Conservation (phyloP, 2,888 invertebrate genomes). For the Sericinus montela region DNA sequence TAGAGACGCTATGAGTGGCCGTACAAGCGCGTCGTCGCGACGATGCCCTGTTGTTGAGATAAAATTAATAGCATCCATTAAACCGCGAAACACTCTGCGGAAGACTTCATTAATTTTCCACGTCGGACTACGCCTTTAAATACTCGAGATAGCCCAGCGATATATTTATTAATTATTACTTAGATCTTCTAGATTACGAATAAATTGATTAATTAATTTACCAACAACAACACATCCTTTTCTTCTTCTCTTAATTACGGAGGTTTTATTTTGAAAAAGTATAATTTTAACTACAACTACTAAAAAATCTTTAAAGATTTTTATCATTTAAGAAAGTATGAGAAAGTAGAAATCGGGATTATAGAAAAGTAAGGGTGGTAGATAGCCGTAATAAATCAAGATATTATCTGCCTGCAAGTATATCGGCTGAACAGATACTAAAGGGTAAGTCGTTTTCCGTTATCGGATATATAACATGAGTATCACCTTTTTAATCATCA, state of each 20-base stretch:
- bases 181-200: slow-evolving; percentile 22
- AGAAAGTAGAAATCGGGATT: neutral
- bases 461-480: slow-evolving; percentile 30
- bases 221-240: no score
- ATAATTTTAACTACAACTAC: neutral
- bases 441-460: slow-evolving; percentile 56
- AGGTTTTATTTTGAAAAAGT: no score
- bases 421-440: slow-evolving; percentile 56
- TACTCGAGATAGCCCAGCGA: slow-evolving; percentile 56
- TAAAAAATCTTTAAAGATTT: neutral
- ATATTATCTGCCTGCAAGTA: slow-evolving; percentile 68
- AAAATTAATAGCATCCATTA: slow-evolving; percentile 74
- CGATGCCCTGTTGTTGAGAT: slow-evolving; percentile 63
- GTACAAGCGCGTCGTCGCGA: slow-evolving; percentile 26
- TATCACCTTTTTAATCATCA: slow-evolving; percentile 13
- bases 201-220: slow-evolving; percentile 1
- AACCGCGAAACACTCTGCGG: slow-evolving; percentile 67
- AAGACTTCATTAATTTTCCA: slow-evolving; percentile 76
- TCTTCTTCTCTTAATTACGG: no score
- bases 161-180: slow-evolving; percentile 71
- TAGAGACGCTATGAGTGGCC: slow-evolving; percentile 27
- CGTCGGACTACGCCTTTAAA: slow-evolving; percentile 64
- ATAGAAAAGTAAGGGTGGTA: slow-evolving; percentile 33
- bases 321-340: neutral
- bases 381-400: slow-evolving; percentile 73